Conservation (phyloP, 2,113 vertebrate genomes). For the Microcebus tavaratra region DNA sequence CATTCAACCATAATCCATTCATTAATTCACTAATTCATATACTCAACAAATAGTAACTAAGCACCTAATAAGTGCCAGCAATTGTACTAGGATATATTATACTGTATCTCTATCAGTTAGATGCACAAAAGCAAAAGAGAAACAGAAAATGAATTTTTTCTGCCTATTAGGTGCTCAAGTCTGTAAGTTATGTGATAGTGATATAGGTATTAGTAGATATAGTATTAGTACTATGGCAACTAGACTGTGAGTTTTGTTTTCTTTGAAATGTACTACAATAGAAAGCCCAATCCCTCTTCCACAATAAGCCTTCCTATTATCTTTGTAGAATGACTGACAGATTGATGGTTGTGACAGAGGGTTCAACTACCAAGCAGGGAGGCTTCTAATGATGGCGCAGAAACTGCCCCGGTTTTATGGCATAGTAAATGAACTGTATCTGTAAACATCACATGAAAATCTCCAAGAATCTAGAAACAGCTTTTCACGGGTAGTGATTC, state of each 20-base stretch:
- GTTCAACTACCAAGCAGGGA: not conserved
- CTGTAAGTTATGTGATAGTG: not conserved
- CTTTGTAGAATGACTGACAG: not conserved
- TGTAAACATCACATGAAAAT: not conserved
- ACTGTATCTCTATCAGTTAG: not conserved
- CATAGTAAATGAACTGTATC: not conserved
- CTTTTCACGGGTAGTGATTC: not conserved
- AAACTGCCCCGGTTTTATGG: not conserved
- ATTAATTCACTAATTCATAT: not conserved
- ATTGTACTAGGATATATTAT: not conserved
- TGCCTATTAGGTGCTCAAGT: not conserved
- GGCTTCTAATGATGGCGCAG: not conserved
- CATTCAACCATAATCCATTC: not conserved
- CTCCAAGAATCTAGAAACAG: not conserved
- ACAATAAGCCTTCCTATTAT: not conserved
- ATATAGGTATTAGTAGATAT: not conserved
- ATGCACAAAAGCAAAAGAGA: not conserved
- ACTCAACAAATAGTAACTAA: conserved; percentile 1
- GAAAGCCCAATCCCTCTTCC: not conserved
- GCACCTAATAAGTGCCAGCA: not conserved
- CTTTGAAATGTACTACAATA: not conserved
- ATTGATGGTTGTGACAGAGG: not conserved
- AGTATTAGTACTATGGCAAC: not conserved
- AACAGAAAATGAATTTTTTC: not conserved
- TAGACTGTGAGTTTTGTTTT: not conserved